These are phyloP conservation scores for Limnodromus scolopaceus DNA, from an alignment of 2,797 vertebrate species.

Conservation along the genomic window DNA sequence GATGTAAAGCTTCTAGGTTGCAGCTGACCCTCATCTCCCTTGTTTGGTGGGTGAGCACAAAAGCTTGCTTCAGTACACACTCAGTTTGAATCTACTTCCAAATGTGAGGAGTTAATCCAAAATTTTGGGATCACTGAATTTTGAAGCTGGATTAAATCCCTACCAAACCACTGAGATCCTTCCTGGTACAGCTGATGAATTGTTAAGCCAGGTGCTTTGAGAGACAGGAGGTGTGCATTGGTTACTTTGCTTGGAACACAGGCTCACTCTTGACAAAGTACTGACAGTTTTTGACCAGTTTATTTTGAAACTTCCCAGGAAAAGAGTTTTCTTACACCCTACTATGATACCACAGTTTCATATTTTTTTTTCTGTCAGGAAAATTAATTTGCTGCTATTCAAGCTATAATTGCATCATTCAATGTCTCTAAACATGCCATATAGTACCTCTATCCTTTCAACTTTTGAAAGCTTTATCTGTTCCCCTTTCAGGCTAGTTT, in stretches of 20 bases:
- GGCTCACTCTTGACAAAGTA: fast-evolving
- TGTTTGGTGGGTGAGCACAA: background rate
- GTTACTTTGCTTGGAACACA: background rate
- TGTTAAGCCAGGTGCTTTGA: background rate
- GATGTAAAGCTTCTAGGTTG: background rate
- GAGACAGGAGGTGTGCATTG: background rate
- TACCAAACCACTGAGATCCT: background rate
- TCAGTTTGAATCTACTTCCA: background rate
- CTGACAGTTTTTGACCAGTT: background rate
- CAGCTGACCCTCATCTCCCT: background rate
- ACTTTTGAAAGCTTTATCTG: background rate
- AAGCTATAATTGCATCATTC: background rate
- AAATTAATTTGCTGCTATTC: background rate
- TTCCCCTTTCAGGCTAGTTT: background rate
- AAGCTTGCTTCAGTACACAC: background rate
- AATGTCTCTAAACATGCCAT: background rate
- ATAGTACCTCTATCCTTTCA: background rate
- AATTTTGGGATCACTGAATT: background rate
- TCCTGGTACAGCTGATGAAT: background rate
- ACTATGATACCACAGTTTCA: background rate
- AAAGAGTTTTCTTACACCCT: background rate
- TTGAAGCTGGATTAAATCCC: background rate
- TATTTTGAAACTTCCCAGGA: background rate
- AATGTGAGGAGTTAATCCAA: background rate
- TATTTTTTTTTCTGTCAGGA: background rate